Conservation (phyloP, 92 coral and sea anemone genomes). For the Actinostola sp. region DNA sequence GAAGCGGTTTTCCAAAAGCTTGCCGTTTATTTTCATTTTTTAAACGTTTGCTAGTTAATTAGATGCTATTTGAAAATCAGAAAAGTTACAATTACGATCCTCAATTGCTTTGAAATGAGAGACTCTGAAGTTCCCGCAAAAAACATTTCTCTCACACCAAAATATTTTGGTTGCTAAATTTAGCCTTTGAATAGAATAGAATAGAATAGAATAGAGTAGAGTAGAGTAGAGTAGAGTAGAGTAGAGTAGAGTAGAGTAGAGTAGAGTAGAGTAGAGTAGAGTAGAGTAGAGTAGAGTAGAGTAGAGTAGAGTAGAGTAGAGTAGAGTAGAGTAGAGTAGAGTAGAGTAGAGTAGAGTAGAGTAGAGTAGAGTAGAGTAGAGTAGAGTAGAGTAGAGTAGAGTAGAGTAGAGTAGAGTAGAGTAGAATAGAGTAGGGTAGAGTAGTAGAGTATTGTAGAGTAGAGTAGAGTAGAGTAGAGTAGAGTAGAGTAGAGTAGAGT, state of each 20-base stretch:
- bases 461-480: not conserved
- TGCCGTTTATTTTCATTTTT: too few species aligned
- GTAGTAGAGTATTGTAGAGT: conserved; percentile 5
- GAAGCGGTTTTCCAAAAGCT: too few species aligned
- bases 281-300: not conserved
- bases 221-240: not conserved
- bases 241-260: not conserved
- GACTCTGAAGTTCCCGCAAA: too few species aligned
- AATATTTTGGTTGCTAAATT: too few species aligned
- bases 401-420: not conserved
- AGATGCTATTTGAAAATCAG: too few species aligned
- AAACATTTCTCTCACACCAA: too few species aligned
- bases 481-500: too few species aligned
- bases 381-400: not conserved
- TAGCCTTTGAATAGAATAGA: not conserved
- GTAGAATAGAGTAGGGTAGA: not conserved
- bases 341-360: conserved; percentile 2
- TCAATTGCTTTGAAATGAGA: too few species aligned
- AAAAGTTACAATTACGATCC: too few species aligned
- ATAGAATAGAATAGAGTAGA: not conserved
- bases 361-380: not conserved
- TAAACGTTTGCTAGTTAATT: too few species aligned
- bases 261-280: not conserved
- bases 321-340: conserved; percentile 10
- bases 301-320: conserved; percentile 4